Percentiles rank a stretch among this genome's conserved stretches.
Evolutionary conservation across 2,888 invertebrate species (phyloP).

Genomic region (Ecdyonurus torrentis): DNA sequence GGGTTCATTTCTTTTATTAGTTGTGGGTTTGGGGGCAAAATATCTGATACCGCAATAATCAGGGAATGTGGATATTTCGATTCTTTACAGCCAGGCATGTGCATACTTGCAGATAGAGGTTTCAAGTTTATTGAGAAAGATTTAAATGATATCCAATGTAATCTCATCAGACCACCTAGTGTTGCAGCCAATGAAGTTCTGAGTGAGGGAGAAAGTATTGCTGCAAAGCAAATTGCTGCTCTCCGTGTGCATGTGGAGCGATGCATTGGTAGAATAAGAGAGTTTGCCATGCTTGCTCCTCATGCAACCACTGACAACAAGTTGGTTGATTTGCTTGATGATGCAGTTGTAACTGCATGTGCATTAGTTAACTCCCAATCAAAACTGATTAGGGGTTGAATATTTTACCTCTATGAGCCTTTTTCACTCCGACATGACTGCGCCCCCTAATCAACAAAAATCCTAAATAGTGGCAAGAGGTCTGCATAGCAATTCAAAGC

Average conservation of each 20-base stretch:
- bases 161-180: constrained; percentile 3
- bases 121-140: constrained; percentile 4
- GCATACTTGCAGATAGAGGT: constrained; percentile 8
- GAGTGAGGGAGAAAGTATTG: background rate
- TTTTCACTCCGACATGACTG: too few species aligned
- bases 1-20: constrained; percentile 1
- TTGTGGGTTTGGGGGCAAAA: constrained; percentile 1
- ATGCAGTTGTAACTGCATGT: background rate
- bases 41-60: background rate
- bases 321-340: background rate
- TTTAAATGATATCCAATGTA: background rate
- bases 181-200: constrained; percentile 3
- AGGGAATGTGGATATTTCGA: constrained; percentile 6
- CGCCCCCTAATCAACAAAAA: too few species aligned
- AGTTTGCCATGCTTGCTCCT: background rate
- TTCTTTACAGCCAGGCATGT: background rate
- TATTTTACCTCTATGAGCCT: too few species aligned
- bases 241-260: constrained; percentile 3
- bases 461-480: too few species aligned
- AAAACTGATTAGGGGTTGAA: background rate
- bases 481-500: too few species aligned
- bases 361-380: background rate
- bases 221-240: constrained; percentile 1
- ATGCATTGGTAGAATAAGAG: background rate
- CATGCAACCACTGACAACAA: background rate